These are phyloP conservation scores for Melipona quadrifasciata DNA, from an alignment of 1,140 invertebrate species.

Conservation along the genomic window DNA sequence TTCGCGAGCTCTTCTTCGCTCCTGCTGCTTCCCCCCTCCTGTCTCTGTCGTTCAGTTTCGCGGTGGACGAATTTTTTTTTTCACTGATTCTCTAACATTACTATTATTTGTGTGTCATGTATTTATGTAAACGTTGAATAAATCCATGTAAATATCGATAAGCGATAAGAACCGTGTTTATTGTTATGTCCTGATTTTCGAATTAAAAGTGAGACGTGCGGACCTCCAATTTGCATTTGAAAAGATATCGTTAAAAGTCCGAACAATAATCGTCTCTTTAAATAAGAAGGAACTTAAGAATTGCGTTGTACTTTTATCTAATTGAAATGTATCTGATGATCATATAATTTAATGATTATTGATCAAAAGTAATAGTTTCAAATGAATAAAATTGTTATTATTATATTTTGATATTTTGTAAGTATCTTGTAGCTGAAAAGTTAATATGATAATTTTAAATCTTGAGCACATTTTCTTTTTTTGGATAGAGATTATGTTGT, in stretches of 20 bases:
- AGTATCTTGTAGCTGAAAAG: too few species aligned
- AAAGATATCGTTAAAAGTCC: neutral
- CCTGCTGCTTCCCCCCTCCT: neutral
- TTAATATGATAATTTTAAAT: too few species aligned
- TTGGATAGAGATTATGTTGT: neutral
- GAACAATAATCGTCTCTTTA: neutral
- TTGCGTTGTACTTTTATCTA: neutral
- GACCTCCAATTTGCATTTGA: neutral
- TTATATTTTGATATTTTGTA: too few species aligned
- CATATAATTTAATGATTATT: too few species aligned
- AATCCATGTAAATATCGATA: neutral
- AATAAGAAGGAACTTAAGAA: neutral
- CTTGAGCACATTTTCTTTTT: too few species aligned
- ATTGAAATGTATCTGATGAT: too few species aligned
- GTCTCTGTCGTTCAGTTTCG: neutral
- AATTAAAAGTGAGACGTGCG: neutral
- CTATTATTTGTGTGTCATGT: neutral
- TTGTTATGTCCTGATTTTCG: constrained; percentile 3
- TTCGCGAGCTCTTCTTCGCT: neutral
- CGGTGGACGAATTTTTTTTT: constrained; percentile 3
- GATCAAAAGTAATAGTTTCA: too few species aligned
- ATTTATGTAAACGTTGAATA: neutral
- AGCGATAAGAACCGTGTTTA: neutral
- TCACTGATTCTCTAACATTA: neutral
- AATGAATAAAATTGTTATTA: too few species aligned